Evolutionary conservation across 1,140 invertebrate species (phyloP), one percentile per base, ranked within the genome.

Genomic region (Calephelis virginiensis): DNA sequence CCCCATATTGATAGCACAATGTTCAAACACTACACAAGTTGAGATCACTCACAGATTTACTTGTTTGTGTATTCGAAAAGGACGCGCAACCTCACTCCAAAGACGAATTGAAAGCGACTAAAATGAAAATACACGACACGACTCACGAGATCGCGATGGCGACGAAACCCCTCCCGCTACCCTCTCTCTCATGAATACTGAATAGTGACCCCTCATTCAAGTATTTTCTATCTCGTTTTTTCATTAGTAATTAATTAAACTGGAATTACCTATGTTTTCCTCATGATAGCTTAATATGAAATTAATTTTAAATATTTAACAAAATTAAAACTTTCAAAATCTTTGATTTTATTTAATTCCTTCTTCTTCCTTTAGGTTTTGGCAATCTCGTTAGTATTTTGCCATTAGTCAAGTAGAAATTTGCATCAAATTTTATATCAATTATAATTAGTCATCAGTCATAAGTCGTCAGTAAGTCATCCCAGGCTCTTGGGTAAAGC

Each of bases 1-100:
- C 80, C 95, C 95, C 90, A 92, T 92, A 76, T 85, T 89, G 84
- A 77, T 79, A 72, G 60, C 85, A 87, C 86, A 79, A 64, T 74
- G 70, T 61, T 66, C 78, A 80, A 77, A 79, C 83, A 88, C 78
- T 81, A 75, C 82, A 87, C 82, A 80, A 82, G 74, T 77, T 78
- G 72, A 76, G 70, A 69, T 77, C 88, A 89, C 85, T 73, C 86
- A 83, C 86, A 81, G 76, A 66, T 78, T 80, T 76, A 79, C 73
- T 74, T 77, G 75, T 80, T 81, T 81, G 74, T 67, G 63, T 40
- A 59, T 63, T 73, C 61, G 71, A 64, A 59, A 72, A 61, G 70
- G 61, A 67, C 65, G 67, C 64, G 71, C 64, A 59, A 65, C 72
- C 71, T 68, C 53, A 68, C 59, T 38, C 14, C 67, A 37, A 65